Base-by-base conservation (phyloP, 2,888 invertebrate species). In the Andrena flavipes region DNA sequence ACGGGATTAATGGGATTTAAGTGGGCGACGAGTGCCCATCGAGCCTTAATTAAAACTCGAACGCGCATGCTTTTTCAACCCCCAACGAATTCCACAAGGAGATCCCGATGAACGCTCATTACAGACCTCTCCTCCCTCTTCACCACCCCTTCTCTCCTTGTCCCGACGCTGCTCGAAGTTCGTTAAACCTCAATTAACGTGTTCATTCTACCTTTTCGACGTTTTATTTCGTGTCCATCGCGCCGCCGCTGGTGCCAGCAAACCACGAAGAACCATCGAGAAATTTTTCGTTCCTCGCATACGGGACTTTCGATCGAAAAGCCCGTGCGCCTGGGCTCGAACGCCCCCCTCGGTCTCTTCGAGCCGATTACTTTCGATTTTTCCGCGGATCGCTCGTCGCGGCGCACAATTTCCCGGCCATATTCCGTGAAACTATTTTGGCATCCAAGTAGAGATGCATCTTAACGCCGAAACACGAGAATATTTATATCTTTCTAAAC, bases 221-320 rank as follows among this genome's bases (percentile, higher is more conserved):
- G 80, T 79, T 86, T 89, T 90, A 84, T 83, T 90, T 76, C 89
- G 89, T 54, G 84, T 84, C 90, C 90, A 86, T 74, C 89, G 88
- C 80, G 89, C 89, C 71, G 89, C 89, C 84, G 89, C 89, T 56
- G 89, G 89, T 79, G 89, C 89, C 76, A 90, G 80, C 70, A 90
- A 83, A 63, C 89, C 89, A 65, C 87, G 87, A 72, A 90, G 89
- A 83, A 89, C 89, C 89, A 90, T 90, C 75, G 85, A 81, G 74
- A 68, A 78, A 79, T 76, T 49, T 64, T 42, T 33, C 30, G 35
- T 29, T 69, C 63, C 33, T 51, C 63, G 29, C 49, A 29, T 56
- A 54, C 49, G 64, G n/a, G 49, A 51, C 65, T 71, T 67, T 62
- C 78, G 51, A 59, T 33, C 33, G 65, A 13, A 48, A 48, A 64